These are phyloP conservation scores for Loriculus beryllinus DNA, from an alignment of 2,797 vertebrate species.

Conservation along the genomic window DNA sequence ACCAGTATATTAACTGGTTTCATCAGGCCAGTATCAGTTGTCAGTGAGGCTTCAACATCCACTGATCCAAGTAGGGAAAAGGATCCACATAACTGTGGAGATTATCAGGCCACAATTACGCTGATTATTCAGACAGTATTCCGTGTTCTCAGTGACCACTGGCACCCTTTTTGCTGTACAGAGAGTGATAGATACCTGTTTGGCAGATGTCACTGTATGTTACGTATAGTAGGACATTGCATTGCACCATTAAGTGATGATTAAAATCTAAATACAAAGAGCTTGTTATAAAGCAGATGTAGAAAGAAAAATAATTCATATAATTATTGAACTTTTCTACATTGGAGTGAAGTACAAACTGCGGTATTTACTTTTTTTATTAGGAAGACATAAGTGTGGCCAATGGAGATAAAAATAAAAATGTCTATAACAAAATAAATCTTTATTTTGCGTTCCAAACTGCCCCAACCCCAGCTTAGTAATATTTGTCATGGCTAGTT, in stretches of 20 bases:
- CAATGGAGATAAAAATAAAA: slow-evolving; percentile 55
- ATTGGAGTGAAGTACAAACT: background rate
- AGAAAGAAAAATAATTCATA: slow-evolving; percentile 13
- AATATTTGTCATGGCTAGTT: slow-evolving; percentile 60
- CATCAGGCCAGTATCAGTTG: background rate
- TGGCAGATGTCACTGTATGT: background rate
- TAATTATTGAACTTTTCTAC: slow-evolving; percentile 9
- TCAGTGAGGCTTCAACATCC: background rate
- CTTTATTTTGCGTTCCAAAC: slow-evolving; percentile 58
- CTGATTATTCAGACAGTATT: fast-evolving
- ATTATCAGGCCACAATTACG: fast-evolving
- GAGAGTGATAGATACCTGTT: fast-evolving
- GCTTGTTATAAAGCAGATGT: background rate
- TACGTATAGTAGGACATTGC: fast-evolving
- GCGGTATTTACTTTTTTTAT: slow-evolving; percentile 65
- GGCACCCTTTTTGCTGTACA: background rate
- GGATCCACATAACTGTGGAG: background rate
- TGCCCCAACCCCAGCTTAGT: slow-evolving; percentile 35
- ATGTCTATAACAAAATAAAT: slow-evolving; percentile 58
- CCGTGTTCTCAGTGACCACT: background rate
- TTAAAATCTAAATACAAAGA: background rate
- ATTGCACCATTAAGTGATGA: background rate
- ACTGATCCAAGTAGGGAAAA: background rate
- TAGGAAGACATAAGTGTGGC: slow-evolving; percentile 52
- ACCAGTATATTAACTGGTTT: background rate